Evolutionary conservation across 2,888 invertebrate species (phyloP).

Genomic region (Ypsolopha sequella): DNA sequence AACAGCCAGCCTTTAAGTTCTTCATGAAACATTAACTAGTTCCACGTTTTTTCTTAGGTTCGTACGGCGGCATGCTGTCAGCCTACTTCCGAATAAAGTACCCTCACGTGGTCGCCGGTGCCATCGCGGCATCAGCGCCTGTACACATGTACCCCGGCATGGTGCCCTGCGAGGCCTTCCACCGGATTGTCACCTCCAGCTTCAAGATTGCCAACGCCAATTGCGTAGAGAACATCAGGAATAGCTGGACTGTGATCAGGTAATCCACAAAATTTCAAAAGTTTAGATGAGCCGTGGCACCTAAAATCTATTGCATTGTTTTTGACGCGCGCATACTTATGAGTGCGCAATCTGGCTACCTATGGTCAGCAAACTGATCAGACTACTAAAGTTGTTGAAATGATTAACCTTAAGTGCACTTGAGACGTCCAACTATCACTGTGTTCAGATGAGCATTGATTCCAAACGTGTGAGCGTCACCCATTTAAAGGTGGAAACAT

Average conservation of each 20-base stretch:
- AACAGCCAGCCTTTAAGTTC: too few species aligned
- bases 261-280: constrained; percentile 40
- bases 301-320: too few species aligned
- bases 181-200: constrained; percentile 83
- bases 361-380: too few species aligned
- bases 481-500: too few species aligned
- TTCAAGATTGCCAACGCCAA: constrained; percentile 65
- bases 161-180: constrained; percentile 82
- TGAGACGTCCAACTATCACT: too few species aligned
- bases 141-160: constrained; percentile 87
- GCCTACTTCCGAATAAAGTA: constrained; percentile 98
- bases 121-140: constrained; percentile 94
- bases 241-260: constrained; percentile 85
- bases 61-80: constrained; percentile 97
- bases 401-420: too few species aligned
- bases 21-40: neutral
- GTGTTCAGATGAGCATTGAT: too few species aligned
- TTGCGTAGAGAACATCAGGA: constrained; percentile 80
- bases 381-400: too few species aligned
- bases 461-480: too few species aligned
- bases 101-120: constrained; percentile 88
- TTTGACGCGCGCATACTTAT: too few species aligned
- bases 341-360: too few species aligned
- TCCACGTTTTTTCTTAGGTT: constrained; percentile 74
- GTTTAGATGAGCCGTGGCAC: too few species aligned